phyloP scores from a whole-genome alignment of 1,140 invertebrate genomes.

The Octopus sinensis region DNA sequence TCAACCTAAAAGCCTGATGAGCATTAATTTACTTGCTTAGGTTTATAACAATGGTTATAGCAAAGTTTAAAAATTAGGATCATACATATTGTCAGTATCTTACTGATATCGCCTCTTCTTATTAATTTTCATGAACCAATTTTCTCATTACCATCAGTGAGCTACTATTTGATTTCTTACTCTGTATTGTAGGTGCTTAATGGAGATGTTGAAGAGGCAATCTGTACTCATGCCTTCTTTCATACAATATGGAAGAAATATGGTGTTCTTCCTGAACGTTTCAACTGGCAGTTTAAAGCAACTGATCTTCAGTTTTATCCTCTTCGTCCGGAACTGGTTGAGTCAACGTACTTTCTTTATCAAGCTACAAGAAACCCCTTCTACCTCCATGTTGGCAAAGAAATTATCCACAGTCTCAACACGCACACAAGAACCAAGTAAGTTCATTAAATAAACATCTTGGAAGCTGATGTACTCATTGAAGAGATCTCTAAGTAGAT shows the following conservation, averaged over 20 bases:
- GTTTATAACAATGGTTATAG: no score
- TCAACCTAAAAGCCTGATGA: no score
- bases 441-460: slow-evolving; percentile 22
- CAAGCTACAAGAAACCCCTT: slow-evolving; percentile 72
- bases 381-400: slow-evolving; percentile 69
- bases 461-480: no score
- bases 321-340: slow-evolving; percentile 68
- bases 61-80: no score
- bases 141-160: no score
- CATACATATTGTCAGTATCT: no score
- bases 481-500: no score
- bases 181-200: slow-evolving; percentile 61
- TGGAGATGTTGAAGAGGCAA: slow-evolving; percentile 72
- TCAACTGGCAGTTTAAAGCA: slow-evolving; percentile 67
- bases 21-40: no score
- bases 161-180: no score
- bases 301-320: slow-evolving; percentile 71
- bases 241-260: slow-evolving; percentile 69
- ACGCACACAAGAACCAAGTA: slow-evolving; percentile 62
- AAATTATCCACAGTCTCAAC: slow-evolving; percentile 67
- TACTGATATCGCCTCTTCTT: no score
- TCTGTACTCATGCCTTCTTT: slow-evolving; percentile 70
- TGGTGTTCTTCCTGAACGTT: slow-evolving; percentile 68
- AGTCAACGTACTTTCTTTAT: slow-evolving; percentile 72
- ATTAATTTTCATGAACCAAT: no score